Conservation (phyloP, 2,888 invertebrate species). For the Acronicta leporina region DNA sequence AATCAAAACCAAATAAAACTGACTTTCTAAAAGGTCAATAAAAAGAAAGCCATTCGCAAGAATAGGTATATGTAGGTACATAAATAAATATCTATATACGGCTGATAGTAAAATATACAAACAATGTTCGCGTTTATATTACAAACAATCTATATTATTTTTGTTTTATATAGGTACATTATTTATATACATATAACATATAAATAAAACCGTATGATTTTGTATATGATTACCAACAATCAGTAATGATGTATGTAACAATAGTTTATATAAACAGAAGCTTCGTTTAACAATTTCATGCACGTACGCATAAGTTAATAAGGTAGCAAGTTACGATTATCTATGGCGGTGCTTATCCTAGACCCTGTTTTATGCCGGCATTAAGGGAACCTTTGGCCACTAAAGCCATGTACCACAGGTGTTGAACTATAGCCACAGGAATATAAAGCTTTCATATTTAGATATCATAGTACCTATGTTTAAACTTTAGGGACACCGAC, state of each 20-base stretch:
- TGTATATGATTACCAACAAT: background rate
- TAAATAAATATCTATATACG: no score
- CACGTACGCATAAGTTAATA: slow-evolving; percentile 53
- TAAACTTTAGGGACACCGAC: slow-evolving; percentile 49
- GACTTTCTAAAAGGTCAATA: no score
- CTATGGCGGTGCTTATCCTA: slow-evolving; percentile 46
- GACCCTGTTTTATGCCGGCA: slow-evolving; percentile 45
- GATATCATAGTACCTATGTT: slow-evolving; percentile 53
- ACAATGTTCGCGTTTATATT: no score
- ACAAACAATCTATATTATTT: no score
- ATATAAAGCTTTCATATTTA: slow-evolving; percentile 49
- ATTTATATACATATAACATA: no score
- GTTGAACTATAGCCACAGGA: slow-evolving; percentile 50
- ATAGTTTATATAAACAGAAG: background rate
- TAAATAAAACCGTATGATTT: no score
- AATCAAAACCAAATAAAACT: background rate
- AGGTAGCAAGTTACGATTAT: slow-evolving; percentile 46
- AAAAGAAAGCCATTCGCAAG: no score
- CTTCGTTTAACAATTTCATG: slow-evolving; percentile 37
- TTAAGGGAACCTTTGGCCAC: slow-evolving; percentile 49
- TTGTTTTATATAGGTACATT: no score
- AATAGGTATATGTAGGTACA: no score
- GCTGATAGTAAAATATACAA: no score
- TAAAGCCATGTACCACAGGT: slow-evolving; percentile 47
- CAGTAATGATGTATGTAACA: background rate